Evolutionary conservation across 2,797 vertebrate species (phyloP).

Genomic region (Denticeps clupeoides): DNA sequence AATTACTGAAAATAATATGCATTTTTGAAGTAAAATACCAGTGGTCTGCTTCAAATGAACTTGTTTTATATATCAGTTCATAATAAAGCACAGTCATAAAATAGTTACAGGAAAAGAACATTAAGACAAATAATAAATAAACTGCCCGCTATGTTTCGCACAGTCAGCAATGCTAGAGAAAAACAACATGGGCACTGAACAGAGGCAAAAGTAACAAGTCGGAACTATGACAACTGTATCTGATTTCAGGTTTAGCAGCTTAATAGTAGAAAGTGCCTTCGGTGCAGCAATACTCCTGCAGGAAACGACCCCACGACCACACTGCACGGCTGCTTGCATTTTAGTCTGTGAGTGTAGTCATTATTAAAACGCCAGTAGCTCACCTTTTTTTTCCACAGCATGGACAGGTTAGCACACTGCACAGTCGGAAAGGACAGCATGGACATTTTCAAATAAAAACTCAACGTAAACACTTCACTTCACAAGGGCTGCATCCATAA

Average conservation of each 20-base stretch:
- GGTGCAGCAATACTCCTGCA: constrained; percentile 1
- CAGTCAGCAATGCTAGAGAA: constrained; percentile 18
- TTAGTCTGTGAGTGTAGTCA: no score
- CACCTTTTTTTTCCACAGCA: no score
- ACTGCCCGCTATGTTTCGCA: constrained; percentile 17
- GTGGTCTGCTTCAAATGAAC: background rate
- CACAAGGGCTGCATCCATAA: no score
- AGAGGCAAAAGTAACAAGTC: constrained; percentile 1
- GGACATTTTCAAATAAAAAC: no score
- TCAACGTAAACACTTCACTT: no score
- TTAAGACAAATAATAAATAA: constrained; percentile 21
- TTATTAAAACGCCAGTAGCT: no score
- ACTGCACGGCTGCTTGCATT: no score
- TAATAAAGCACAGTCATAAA: constrained; percentile 35
- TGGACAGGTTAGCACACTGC: no score
- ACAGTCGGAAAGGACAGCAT: no score
- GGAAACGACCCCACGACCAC: no score
- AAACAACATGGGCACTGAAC: background rate
- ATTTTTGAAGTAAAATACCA: background rate
- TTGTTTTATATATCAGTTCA: constrained; percentile 36
- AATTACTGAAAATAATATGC: no score
- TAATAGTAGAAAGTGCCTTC: constrained; percentile 7
- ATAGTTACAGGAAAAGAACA: constrained; percentile 32
- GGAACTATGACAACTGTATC: background rate
- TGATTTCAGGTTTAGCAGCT: background rate